Evolutionary conservation across 2,797 vertebrate species (phyloP).

Genomic region (Arctocebus calabarensis): DNA sequence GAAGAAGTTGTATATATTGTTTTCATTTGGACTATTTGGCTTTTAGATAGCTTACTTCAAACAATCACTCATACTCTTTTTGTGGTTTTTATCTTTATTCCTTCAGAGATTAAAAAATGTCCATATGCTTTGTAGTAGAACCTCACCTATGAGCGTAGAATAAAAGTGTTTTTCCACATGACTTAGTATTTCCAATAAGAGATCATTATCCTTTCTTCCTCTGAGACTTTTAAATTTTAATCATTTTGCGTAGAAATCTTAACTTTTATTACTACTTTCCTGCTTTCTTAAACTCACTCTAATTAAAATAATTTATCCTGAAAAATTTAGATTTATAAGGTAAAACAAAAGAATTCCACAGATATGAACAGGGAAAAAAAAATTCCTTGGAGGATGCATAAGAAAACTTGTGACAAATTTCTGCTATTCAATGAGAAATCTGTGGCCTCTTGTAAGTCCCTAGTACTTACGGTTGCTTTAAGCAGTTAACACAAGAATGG

Average conservation of each 20-base stretch:
- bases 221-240: slow-evolving; percentile 32
- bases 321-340: slow-evolving; percentile 53
- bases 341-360: slow-evolving; percentile 47
- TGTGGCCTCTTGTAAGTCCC: slow-evolving; percentile 55
- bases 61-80: not conserved
- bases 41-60: slow-evolving; percentile 35
- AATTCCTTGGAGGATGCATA: not conserved
- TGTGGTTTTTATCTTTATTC: slow-evolving; percentile 31
- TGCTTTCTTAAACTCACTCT: slow-evolving; percentile 49
- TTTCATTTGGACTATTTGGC: slow-evolving; percentile 13
- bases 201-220: slow-evolving; percentile 5
- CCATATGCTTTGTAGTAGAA: not conserved
- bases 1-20: not conserved
- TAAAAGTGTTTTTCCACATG: not conserved
- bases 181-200: slow-evolving; percentile 43
- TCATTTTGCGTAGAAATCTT: slow-evolving; percentile 25
- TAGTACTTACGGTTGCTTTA: slow-evolving; percentile 47
- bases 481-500: slow-evolving; percentile 70
- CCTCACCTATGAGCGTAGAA: not conserved
- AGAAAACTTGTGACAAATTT: not conserved
- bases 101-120: slow-evolving; percentile 51
- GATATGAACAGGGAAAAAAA: slow-evolving; percentile 42
- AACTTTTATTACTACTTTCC: slow-evolving; percentile 35
- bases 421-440: not conserved
- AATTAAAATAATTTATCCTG: slow-evolving; percentile 21